Evolutionary conservation across 2,888 invertebrate genomes (phyloP).

Genomic region (Macropis europaea): DNA sequence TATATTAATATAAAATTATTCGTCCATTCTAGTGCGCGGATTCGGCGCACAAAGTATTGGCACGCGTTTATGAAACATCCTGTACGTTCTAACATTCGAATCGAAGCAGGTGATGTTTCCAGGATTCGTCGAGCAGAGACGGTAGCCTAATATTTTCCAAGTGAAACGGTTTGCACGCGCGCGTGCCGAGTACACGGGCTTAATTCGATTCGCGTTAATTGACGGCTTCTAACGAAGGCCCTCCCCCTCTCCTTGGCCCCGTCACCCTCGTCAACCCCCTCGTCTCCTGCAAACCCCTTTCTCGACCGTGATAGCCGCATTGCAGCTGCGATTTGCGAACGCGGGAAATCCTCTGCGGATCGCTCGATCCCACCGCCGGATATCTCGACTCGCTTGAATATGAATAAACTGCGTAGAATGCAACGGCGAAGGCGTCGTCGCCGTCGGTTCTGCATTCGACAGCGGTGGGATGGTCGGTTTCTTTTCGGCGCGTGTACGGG

Average conservation of each 20-base stretch:
- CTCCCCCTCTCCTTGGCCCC: conserved; percentile 34
- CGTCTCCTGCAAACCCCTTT: not conserved
- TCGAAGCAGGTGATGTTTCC: no score
- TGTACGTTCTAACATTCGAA: no score
- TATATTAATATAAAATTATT: no score
- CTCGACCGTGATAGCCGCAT: conserved; percentile 49
- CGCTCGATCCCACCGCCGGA: conserved; percentile 47
- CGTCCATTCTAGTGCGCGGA: no score
- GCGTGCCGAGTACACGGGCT: conserved; percentile 48
- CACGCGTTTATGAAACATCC: no score
- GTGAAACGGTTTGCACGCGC: conserved; percentile 29
- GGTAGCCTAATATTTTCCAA: conserved; percentile 44
- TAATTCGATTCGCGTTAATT: conserved; percentile 71
- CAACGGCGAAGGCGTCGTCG: no score
- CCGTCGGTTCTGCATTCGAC: no score
- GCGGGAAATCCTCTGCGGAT: conserved; percentile 51
- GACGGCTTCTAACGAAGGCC: conserved; percentile 69
- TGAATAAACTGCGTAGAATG: conserved; percentile 58
- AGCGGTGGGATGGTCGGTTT: no score
- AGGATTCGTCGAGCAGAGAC: no score
- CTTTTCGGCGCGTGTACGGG: not conserved
- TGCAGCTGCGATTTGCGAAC: conserved; percentile 63
- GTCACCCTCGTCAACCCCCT: conserved; percentile 33
- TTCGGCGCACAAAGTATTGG: no score
- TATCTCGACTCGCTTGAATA: conserved; percentile 55